Evolutionary conservation across 2,888 invertebrate genomes (phyloP), one percentile per base, ranked within the genome.

Genomic region (Creontiades dilutus): DNA sequence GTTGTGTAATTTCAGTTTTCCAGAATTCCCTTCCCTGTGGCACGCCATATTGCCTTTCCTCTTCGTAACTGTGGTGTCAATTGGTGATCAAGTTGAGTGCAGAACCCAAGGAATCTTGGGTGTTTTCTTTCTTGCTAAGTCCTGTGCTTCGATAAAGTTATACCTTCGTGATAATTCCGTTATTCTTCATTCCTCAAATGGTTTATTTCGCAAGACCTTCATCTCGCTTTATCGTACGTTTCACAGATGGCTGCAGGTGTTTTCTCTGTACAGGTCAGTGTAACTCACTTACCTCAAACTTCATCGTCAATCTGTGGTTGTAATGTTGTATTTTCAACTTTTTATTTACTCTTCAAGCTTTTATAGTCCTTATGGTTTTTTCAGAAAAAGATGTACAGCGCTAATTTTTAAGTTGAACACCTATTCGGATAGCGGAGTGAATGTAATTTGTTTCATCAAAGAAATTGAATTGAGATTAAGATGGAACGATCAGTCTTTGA

Each of bases 251-350:
- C 16, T 85, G 85, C 61, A 23, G 13, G 14, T 85, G 85, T 85
- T 85, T 85, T 19, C 85, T 85, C 7, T 85, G 85, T 46, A 61
- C 85, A 61, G 85, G 85, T 85, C 5, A 48, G 82, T 82, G 23
- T 16, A 13, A 19, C 16, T 19, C n/a, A n/a, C n/a, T n/a, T n/a
- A n/a, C n/a, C n/a, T n/a, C n/a, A n/a, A n/a, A n/a, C n/a, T n/a
- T n/a, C n/a, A 76, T 28, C 46, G 9, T 19, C 23, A 76, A 37
- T 27, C 0, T 37, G 37, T 37, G 37, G 37, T 37, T 2, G 2
- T 37, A 37, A 37, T 4, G 2, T 2, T 37, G 37, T 37, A 4
- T 7, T 37, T 37, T 4, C 2, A 37, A 37, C 37, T 7, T 37
- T n/a, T n/a, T n/a, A n/a, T n/a, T n/a, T n/a, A n/a, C n/a, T n/a